phyloP scores from a whole-genome alignment of 2,888 invertebrate species.

The Thereva nobilitata region DNA sequence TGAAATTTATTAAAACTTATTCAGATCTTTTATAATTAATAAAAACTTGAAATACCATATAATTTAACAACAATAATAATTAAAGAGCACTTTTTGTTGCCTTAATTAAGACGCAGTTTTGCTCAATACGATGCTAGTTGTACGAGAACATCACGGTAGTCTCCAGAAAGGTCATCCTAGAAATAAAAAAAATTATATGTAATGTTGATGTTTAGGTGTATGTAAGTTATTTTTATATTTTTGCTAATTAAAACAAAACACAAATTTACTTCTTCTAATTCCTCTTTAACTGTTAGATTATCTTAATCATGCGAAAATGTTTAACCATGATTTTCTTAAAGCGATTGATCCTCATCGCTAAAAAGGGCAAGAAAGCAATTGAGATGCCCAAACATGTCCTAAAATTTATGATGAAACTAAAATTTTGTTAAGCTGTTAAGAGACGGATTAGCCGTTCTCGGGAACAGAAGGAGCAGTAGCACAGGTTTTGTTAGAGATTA shows the following conservation, averaged over 20 bases:
- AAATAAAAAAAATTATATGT: slow-evolving; percentile 57
- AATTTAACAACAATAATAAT: slow-evolving; percentile 15
- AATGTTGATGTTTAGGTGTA: not conserved
- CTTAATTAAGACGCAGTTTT: not conserved
- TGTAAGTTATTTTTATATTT: slow-evolving; percentile 4
- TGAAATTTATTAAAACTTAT: not conserved
- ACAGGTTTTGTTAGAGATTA: too few relatives aligned
- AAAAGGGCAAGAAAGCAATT: too few relatives aligned
- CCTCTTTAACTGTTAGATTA: too few relatives aligned
- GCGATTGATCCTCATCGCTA: too few relatives aligned
- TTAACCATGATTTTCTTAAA: too few relatives aligned
- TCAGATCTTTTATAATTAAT: not conserved
- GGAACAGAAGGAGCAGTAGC: too few relatives aligned
- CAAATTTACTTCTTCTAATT: too few relatives aligned
- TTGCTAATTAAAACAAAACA: not conserved
- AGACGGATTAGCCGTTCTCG: too few relatives aligned
- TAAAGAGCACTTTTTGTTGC: slow-evolving; percentile 6
- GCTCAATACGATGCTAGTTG: slow-evolving; percentile 52
- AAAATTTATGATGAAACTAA: too few relatives aligned
- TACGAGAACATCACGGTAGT: slow-evolving; percentile 69
- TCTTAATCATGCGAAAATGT: too few relatives aligned
- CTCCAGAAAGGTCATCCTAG: slow-evolving; percentile 71
- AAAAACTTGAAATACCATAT: not conserved
- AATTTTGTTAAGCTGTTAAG: too few relatives aligned
- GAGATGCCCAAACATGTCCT: too few relatives aligned